phyloP scores from a whole-genome alignment of 2,888 invertebrate species.

The Dyspetes luteomarginatus region DNA sequence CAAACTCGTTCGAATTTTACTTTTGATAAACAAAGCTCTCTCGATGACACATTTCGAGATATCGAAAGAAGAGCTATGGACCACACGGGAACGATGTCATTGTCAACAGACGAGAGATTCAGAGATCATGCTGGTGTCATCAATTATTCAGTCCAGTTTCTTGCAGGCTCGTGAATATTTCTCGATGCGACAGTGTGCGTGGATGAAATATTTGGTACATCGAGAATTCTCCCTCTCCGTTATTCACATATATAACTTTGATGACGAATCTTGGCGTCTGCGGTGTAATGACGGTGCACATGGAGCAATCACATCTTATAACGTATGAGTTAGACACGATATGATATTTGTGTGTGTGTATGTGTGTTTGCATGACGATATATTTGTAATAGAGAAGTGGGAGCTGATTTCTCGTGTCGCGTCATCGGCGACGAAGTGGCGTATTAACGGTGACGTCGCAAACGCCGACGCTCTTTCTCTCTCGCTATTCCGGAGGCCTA shows the following conservation, averaged over 20 bases:
- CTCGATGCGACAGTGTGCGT: background rate
- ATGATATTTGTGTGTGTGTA: background rate
- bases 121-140: slow-evolving; percentile 30
- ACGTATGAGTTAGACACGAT: background rate
- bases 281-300: slow-evolving; percentile 48
- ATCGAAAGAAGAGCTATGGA: background rate
- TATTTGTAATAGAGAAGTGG: no score
- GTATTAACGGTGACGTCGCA: slow-evolving; percentile 73
- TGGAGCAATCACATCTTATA: slow-evolving; percentile 22
- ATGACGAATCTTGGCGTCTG: slow-evolving; percentile 36
- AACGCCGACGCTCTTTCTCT: slow-evolving; percentile 62
- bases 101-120: slow-evolving; percentile 40
- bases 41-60: slow-evolving; percentile 24
- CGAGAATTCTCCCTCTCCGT: slow-evolving; percentile 5
- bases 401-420: slow-evolving; percentile 65
- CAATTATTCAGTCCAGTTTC: slow-evolving; percentile 51
- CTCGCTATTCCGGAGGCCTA: slow-evolving; percentile 56
- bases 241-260: background rate
- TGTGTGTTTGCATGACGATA: background rate
- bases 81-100: slow-evolving; percentile 26
- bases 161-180: background rate
- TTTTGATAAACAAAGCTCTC: background rate
- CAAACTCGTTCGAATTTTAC: slow-evolving; percentile 28
- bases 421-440: slow-evolving; percentile 68
- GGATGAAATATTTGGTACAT: slow-evolving; percentile 9